Evolutionary conservation across 2,113 vertebrate species (phyloP).

Genomic region (Syngnathus scovelli): DNA sequence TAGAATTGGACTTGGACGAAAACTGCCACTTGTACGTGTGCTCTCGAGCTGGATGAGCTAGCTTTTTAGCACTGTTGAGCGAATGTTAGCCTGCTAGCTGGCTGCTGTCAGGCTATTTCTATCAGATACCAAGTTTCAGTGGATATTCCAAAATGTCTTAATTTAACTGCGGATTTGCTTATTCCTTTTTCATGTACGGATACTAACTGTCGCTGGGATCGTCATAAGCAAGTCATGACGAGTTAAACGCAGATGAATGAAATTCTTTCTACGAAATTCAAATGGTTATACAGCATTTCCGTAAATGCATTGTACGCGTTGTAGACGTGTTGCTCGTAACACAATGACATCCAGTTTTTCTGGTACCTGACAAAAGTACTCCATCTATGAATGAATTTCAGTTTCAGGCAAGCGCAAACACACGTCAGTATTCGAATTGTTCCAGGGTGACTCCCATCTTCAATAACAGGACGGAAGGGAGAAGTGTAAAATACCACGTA

Average conservation of each 20-base stretch:
- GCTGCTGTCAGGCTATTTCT: not conserved
- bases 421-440: not conserved
- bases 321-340: not conserved
- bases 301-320: not conserved
- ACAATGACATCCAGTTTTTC: not conserved
- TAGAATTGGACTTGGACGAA: not conserved
- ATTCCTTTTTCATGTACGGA: not conserved
- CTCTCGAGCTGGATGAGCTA: conserved; percentile 12
- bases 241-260: conserved; percentile 3
- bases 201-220: conserved; percentile 13
- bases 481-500: not conserved
- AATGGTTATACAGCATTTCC: not conserved
- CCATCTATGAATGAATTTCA: not conserved
- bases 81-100: conserved; percentile 47
- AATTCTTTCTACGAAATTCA: not conserved
- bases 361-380: not conserved
- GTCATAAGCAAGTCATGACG: conserved; percentile 33
- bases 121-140: not conserved
- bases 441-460: not conserved
- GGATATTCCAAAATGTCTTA: not conserved
- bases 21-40: conserved; percentile 14
- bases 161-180: not conserved
- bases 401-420: not conserved
- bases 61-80: conserved; percentile 34
- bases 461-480: not conserved